Evolutionary conservation across 2,113 vertebrate genomes (phyloP).

Genomic region (Hemibates koningsi): DNA sequence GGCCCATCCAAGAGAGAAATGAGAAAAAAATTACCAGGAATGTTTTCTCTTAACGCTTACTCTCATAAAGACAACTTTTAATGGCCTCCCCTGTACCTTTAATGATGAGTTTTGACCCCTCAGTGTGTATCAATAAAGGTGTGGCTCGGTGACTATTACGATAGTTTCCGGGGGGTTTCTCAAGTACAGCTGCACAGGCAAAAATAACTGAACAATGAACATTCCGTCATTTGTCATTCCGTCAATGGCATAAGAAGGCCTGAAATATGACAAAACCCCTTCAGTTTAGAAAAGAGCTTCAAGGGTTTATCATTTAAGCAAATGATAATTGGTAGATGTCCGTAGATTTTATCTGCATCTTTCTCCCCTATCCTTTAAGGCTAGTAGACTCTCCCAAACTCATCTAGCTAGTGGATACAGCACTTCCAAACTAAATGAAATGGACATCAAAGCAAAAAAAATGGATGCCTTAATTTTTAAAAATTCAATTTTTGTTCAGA

Average conservation of each 20-base stretch:
- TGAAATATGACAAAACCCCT: neutral
- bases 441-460: neutral
- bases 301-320: neutral
- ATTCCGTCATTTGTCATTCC: neutral
- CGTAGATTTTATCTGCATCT: neutral
- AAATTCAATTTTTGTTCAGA: neutral
- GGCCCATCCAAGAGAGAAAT: neutral
- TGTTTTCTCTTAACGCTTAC: neutral
- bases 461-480: neutral
- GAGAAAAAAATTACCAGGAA: neutral
- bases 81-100: neutral
- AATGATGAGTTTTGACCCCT: neutral
- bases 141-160: neutral
- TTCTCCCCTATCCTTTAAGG: neutral
- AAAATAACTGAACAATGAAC: neutral
- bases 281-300: neutral
- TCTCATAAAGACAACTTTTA: neutral
- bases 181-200: neutral
- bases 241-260: neutral
- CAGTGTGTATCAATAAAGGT: neutral
- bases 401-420: neutral
- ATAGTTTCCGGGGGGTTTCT: neutral
- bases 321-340: neutral
- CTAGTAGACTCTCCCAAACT: neutral
- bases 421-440: neutral